Conservation (phyloP, 2,888 invertebrate species). For the Papilio gigon region DNA sequence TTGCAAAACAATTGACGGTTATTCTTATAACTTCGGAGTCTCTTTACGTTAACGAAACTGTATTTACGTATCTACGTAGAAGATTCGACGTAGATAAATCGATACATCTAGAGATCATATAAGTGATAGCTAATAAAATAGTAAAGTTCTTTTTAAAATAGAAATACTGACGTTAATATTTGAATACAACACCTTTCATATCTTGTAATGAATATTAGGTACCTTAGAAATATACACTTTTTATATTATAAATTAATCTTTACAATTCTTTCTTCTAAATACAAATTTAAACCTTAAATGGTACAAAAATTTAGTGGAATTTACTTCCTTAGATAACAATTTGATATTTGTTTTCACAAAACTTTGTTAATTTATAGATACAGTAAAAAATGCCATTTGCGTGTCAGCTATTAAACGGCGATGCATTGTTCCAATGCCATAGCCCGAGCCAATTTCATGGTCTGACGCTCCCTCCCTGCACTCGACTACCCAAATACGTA, state of each 20-base stretch:
- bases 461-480: slow-evolving; percentile 75
- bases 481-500: slow-evolving; percentile 59
- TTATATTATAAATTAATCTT: no score
- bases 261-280: no score
- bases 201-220: no score
- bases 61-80: neutral
- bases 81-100: no score
- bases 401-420: slow-evolving; percentile 64
- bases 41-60: neutral
- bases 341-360: slow-evolving; percentile 21
- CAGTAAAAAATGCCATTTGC: slow-evolving; percentile 63
- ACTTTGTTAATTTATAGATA: slow-evolving; percentile 59
- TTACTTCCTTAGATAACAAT: slow-evolving; percentile 14
- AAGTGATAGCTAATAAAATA: neutral
- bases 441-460: slow-evolving; percentile 79
- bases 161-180: no score
- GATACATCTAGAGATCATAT: neutral
- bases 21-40: neutral
- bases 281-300: neutral
- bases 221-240: no score
- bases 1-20: neutral
- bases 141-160: neutral
- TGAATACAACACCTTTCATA: no score
- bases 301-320: slow-evolving; percentile 3
- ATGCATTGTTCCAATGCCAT: slow-evolving; percentile 66